Base-by-base conservation (phyloP, 1,140 invertebrate genomes). In the Patella vulgata region DNA sequence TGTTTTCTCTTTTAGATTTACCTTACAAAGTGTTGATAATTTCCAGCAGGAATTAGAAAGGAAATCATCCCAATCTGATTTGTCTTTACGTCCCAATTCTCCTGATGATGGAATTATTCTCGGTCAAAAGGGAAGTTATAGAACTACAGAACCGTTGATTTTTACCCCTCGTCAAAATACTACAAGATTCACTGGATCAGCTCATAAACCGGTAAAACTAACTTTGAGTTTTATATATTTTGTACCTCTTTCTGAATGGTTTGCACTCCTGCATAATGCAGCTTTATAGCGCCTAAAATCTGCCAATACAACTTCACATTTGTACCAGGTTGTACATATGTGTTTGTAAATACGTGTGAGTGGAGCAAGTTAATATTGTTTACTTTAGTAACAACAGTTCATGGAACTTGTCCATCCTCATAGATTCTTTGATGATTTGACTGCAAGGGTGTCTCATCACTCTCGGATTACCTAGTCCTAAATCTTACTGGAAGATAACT, bases 1-100 rank as follows among this genome's bases (percentile, higher is more conserved):
- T n/a, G n/a, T n/a, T n/a, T 36, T 36, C 33, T 8, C 17, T 46
- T 28, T 21, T 53, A 78, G 73, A 58, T 69, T 73, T 39, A 78
- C 71, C 8, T 66, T 78, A 19, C 73, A 78, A 36, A 75, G 68
- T 12, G 63, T 72, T 21, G 73, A 75, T 27, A 71, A 74, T 42
- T 65, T 72, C 51, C 66, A 71, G 48, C 60, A 65, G 39, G 75
- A 78, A 31, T 44, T 70, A n/a, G 68, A 67, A 53, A 30, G 61
- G n/a, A 59, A 64, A 40, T 57, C 69, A 6, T 71, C 57, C 25
- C n/a, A 67, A 25, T 48, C 43, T 21, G 43, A 55, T 11, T 66
- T 74, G 57, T 65, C 61, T 17, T 43, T 27, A 1, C 66, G 71
- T 39, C 73, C 75, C 1, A 68, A 71, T 28, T 74, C 73, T 8